Conservation (phyloP, 2,888 invertebrate species). For the Caenorhabditis sp. region DNA sequence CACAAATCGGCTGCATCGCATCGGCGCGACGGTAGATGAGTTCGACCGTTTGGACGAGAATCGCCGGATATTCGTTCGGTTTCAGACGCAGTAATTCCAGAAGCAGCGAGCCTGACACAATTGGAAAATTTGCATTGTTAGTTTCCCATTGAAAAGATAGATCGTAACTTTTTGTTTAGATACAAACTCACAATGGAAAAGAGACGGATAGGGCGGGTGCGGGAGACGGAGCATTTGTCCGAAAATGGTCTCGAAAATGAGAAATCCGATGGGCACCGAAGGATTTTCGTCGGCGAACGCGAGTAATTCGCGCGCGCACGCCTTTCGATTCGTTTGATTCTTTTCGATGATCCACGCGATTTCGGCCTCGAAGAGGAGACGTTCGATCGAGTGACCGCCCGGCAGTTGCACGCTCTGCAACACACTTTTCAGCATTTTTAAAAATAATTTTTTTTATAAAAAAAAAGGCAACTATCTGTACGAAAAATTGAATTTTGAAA, state of each 20-base stretch:
- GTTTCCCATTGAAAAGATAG: background rate
- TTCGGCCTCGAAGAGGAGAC: constrained; percentile 97
- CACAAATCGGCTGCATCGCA: constrained; percentile 95
- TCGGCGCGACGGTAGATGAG: constrained; percentile 95
- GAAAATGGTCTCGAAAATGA: constrained; percentile 90
- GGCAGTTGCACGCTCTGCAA: constrained; percentile 84
- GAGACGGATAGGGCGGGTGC: constrained; percentile 84
- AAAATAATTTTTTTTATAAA: background rate
- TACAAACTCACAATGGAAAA: constrained; percentile 59
- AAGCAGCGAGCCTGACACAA: constrained; percentile 87
- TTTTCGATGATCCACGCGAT: constrained; percentile 92
- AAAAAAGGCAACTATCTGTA: too few species aligned
- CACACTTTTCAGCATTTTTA: background rate
- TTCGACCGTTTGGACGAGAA: constrained; percentile 95
- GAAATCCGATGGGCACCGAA: constrained; percentile 96
- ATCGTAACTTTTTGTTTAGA: background rate
- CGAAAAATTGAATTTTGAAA: too few species aligned
- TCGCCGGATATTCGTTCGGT: constrained; percentile 95
- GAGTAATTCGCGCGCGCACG: constrained; percentile 92
- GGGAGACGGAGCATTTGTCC: constrained; percentile 90
- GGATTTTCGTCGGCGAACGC: constrained; percentile 87
- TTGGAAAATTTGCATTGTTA: background rate
- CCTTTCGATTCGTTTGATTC: constrained; percentile 90
- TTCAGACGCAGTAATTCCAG: constrained; percentile 97
- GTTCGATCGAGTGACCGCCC: constrained; percentile 95